Evolutionary conservation across 1,140 invertebrate species (phyloP).

Genomic region (Theocolax elegans): DNA sequence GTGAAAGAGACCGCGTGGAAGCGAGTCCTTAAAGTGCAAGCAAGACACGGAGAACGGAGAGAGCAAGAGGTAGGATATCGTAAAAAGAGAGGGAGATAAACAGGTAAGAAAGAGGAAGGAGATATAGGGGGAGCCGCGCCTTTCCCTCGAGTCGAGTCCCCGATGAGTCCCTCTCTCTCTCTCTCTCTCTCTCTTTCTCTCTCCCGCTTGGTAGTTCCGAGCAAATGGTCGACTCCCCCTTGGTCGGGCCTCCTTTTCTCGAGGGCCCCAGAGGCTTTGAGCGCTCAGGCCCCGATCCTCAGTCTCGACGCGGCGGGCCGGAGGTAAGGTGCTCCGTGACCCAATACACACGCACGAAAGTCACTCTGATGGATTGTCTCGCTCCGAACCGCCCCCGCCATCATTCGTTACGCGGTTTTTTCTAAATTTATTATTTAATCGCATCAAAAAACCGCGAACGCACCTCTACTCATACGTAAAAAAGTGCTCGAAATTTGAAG

Average conservation of each 20-base stretch:
- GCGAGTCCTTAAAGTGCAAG: neutral
- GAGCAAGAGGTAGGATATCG: conserved; percentile 1
- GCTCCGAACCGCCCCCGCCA: conserved; percentile 32
- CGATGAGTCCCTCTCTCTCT: neutral
- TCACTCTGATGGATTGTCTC: neutral
- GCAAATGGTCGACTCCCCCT: conserved; percentile 1
- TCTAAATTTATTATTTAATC: neutral
- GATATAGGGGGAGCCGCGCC: conserved; percentile 7
- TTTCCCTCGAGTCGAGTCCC: conserved; percentile 9
- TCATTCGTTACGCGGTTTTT: neutral
- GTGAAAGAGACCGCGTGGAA: neutral
- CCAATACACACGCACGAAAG: conserved; percentile 37
- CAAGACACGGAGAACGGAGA: neutral
- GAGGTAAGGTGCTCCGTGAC: conserved; percentile 65
- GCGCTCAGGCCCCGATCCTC: conserved; percentile 46
- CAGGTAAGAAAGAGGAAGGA: conserved; percentile 20
- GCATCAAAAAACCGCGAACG: too few species aligned
- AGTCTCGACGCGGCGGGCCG: conserved; percentile 64
- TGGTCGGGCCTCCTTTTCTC: neutral
- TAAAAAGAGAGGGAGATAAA: neutral
- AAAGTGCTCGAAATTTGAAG: too few species aligned
- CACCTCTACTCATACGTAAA: too few species aligned
- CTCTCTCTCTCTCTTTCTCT: neutral
- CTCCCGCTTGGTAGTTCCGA: neutral
- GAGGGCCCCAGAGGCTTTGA: neutral